These are phyloP conservation scores for Cydia amplana DNA, from an alignment of 1,140 invertebrate genomes.

Conservation along the genomic window DNA sequence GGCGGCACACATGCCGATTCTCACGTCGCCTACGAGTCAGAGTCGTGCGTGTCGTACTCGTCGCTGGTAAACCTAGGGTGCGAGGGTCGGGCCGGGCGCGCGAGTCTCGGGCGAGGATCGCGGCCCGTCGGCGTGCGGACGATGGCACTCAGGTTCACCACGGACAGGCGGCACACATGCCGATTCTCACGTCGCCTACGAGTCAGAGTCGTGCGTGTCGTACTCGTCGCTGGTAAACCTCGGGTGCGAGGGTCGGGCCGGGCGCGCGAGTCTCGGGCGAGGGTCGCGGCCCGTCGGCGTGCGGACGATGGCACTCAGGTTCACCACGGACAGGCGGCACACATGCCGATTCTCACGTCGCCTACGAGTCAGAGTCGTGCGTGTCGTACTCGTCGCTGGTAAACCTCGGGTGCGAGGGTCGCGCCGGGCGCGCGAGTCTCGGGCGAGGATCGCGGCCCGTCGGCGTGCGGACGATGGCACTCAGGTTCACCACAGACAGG, in stretches of 20 bases:
- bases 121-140: too few species aligned
- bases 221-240: conserved; percentile 70
- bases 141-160: too few species aligned
- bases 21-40: too few species aligned
- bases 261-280: conserved; percentile 38
- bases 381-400: conserved; percentile 75
- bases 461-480: conserved; percentile 62
- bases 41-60: too few species aligned
- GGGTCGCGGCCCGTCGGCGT: conserved; percentile 42
- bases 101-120: too few species aligned
- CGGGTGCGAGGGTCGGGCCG: conserved; percentile 46
- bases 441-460: conserved; percentile 28
- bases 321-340: conserved; percentile 59
- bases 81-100: too few species aligned
- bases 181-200: conserved; percentile 36
- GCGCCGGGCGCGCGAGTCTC: conserved; percentile 42
- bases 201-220: conserved; percentile 67
- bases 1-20: too few species aligned
- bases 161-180: too few species aligned
- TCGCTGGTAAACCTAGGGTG: too few species aligned
- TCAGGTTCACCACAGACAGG: conserved; percentile 66
- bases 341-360: background rate
- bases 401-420: conserved; percentile 46
- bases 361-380: conserved; percentile 60
- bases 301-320: conserved; percentile 66